Evolutionary conservation across 2,888 invertebrate species (phyloP), one percentile per base, ranked within the genome.

Genomic region (Thysanoteuthis rhombus): DNA sequence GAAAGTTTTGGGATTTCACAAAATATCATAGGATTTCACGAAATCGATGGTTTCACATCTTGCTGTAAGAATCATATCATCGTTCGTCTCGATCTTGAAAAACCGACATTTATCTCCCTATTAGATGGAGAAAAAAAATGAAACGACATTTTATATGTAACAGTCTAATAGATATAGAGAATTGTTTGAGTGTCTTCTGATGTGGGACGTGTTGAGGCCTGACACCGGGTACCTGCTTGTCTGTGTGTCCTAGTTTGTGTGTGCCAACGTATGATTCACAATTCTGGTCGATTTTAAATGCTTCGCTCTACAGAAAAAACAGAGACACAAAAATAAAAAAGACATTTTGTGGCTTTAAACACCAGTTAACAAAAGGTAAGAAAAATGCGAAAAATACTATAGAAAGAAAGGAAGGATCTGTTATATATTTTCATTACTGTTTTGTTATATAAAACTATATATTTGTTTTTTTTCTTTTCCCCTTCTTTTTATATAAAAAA

Each of bases 181-280:
- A 75, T 75, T 16, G n/a, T 75, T n/a, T 75, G 12, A 36, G 19
- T 75, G n/a, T 75, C 36, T n/a, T 75, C 16, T 75, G 75, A 52
- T 75, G 1, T 36, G 75, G 75, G 75, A 75, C 75, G 75, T 75
- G 10, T 75, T 75, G 12, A n/a, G 16, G 75, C n/a, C n/a, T 75
- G 75, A 75, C 92, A 45, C 92, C 45, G 92, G 42, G 40, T 90
- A 90, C 28, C 39, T 90, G 90, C 40, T 45, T 92, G 92, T 92
- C 92, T 92, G 92, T 92, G 92, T 32, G 92, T 92, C 92, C 45
- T 36, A 92, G n/a, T 92, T 92, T 92, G 45, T 75, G 75, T 92
- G 38, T 92, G 92, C 92, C 92, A 40, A 92, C 92, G 92, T 92
- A 92, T 92, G 92, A 45, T 92, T 92, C 45, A 40, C n/a, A 92